Conservation (phyloP, 2,113 vertebrate species). For the Pleuronectes platessa region DNA sequence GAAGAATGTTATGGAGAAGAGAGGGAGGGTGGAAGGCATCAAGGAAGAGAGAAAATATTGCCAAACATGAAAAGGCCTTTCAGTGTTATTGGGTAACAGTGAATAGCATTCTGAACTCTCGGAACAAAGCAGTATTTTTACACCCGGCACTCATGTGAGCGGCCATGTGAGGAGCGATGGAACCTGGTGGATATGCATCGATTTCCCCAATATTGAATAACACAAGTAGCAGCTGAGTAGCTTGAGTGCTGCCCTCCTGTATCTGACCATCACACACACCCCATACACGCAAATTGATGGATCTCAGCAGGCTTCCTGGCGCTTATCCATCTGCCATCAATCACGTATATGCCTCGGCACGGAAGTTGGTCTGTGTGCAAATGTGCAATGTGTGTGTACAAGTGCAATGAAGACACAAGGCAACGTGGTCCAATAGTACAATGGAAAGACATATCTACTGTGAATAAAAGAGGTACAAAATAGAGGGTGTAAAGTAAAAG, state of each 20-base stretch:
- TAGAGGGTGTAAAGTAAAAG: neutral
- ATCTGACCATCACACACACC: conserved; percentile 64
- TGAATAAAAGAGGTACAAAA: neutral
- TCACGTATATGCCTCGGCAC: conserved; percentile 36
- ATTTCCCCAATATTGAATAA: conserved; percentile 69
- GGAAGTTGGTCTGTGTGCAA: conserved; percentile 21
- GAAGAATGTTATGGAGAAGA: conserved; percentile 59
- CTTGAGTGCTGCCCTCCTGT: conserved; percentile 45
- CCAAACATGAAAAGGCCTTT: conserved; percentile 63
- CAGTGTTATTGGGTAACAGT: conserved; percentile 53
- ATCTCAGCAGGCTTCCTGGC: conserved; percentile 49
- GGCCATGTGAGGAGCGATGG: conserved; percentile 20
- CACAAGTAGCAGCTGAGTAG: conserved; percentile 54
- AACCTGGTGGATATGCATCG: conserved; percentile 67
- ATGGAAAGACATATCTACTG: neutral
- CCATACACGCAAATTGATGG: conserved; percentile 46
- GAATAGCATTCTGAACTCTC: conserved; percentile 34
- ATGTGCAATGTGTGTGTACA: neutral
- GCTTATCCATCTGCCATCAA: conserved; percentile 54
- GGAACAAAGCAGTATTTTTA: conserved; percentile 45
- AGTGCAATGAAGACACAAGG: neutral
- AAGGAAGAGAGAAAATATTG: conserved; percentile 43
- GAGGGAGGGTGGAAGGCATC: conserved; percentile 15
- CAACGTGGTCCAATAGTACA: neutral
- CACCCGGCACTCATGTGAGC: conserved; percentile 3